Base-by-base conservation (phyloP, 1,140 invertebrate species). In the Drosophila burlai region DNA sequence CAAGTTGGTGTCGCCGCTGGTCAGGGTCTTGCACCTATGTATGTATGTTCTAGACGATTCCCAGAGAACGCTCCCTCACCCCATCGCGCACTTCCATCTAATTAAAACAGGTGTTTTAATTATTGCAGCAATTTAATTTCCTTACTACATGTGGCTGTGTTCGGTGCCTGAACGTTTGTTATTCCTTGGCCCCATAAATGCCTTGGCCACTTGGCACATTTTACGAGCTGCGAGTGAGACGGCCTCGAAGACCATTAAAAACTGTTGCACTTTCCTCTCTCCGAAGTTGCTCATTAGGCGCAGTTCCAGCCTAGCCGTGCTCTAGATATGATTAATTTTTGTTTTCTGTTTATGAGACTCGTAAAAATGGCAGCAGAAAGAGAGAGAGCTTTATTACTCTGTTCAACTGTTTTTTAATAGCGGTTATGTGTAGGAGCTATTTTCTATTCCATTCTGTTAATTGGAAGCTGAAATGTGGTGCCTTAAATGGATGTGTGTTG, bases 31-130 rank as follows among this genome's bases (percentile, higher is more conserved):
- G 49, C 54, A 73, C 15, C 55, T 61, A 18, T 73, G 29, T 9
- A 31, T 36, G 36, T 38, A 31, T 36, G 36, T 38, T 18, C 55
- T 38, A 11, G 52, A 60, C 34, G 7, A 52, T 47, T 64, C 74
- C 65, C 69, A 78, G 47, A 60, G 57, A 40, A 68, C 47, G 36
- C 29, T 52, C 50, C 50, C 50, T 15, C n/a, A 31, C 26, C 47
- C 58, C 74, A 69, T 11, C 26, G 4, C 72, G 65, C 75, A 85
- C 90, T 85, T 85, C 75, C 63, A 82, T 90, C 68, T 90, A 90
- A 90, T 90, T 90, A 90, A 90, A 90, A 90, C 85, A 90, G 85
- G 85, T 90, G 85, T 90, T 90, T 90, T 91, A 90, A 90, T 85
- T 90, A 90, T 90, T 85, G 85, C 69, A 68, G 74, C 81, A 79